Conservation (phyloP, 2,113 vertebrate species). For the Halichoeres trimaculatus region DNA sequence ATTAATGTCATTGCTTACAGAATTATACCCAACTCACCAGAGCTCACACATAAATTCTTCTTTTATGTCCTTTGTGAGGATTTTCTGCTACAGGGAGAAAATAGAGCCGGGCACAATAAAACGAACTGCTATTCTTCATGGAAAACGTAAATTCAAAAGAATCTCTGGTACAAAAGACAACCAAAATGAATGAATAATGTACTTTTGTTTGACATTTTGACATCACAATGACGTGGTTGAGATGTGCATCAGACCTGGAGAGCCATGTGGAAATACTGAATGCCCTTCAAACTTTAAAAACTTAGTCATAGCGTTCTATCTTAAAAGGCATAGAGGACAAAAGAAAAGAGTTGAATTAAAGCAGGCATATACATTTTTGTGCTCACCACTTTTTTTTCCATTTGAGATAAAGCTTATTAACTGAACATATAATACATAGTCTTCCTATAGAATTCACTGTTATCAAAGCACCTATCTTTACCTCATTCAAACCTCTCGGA, state of each 20-base stretch:
- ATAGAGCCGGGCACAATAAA: neutral
- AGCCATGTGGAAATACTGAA: conserved; percentile 1
- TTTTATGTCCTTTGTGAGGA: conserved; percentile 10
- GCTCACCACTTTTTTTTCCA: neutral
- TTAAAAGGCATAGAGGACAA: conserved; percentile 29
- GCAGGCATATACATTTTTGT: conserved; percentile 13
- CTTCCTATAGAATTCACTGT: neutral
- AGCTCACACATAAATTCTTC: conserved; percentile 3
- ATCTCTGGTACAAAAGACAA: neutral
- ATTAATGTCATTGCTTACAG: conserved; percentile 20
- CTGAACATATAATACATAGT: neutral
- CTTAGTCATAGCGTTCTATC: conserved; percentile 18
- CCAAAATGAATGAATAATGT: neutral
- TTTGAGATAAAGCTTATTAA: conserved; percentile 25
- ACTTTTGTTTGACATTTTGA: conserved; percentile 35
- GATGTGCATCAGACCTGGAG: neutral
- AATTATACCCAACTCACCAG: conserved; percentile 23
- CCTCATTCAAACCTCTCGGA: neutral
- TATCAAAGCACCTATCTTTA: neutral
- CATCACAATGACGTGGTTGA: neutral
- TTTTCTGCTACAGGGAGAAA: neutral
- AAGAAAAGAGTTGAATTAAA: conserved; percentile 34
- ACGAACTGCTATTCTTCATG: neutral
- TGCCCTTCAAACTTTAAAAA: conserved; percentile 32
- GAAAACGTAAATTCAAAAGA: neutral